A percentile compares a stretch with the other conserved stretches of the same genome.
phyloP scores from a whole-genome alignment of 2,888 invertebrate genomes.

The Drosophila setosimentum region DNA sequence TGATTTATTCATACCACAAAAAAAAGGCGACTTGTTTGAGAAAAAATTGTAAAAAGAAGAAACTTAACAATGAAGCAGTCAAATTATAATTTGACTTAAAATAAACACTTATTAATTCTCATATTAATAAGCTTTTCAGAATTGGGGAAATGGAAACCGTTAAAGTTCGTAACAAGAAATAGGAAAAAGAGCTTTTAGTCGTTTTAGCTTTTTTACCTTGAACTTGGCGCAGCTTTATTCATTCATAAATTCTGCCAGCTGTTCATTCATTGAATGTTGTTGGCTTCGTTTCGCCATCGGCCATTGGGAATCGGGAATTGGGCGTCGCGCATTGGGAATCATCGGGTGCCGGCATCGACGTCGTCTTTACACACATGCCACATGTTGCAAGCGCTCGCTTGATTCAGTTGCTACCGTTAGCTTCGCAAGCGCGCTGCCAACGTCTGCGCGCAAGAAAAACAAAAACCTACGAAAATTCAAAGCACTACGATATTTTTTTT shows the following conservation, averaged over 20 bases:
- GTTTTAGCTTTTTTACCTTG: slow-evolving; percentile 56
- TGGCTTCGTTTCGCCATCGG: slow-evolving; percentile 14
- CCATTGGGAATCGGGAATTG: not conserved
- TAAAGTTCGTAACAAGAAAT: not conserved
- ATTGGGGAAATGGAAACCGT: not conserved
- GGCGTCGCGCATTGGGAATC: slow-evolving; percentile 10
- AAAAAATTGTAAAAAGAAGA: not conserved
- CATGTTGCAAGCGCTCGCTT: slow-evolving; percentile 68
- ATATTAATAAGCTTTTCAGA: not conserved
- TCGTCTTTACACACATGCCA: slow-evolving; percentile 52
- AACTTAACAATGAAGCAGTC: not conserved
- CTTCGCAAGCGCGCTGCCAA: slow-evolving; percentile 60
- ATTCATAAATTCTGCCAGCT: slow-evolving; percentile 56
- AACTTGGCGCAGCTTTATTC: slow-evolving; percentile 65
- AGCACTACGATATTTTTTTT: not conserved
- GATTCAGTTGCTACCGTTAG: slow-evolving; percentile 74
- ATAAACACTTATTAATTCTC: not conserved
- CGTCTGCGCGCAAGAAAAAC: slow-evolving; percentile 48
- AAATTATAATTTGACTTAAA: not conserved
- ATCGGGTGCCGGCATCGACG: slow-evolving; percentile 16
- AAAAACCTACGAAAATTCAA: not conserved
- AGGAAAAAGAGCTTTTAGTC: slow-evolving; percentile 7
- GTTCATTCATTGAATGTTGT: slow-evolving; percentile 42
- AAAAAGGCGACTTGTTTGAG: not conserved
- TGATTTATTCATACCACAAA: not conserved